phyloP scores from a whole-genome alignment of 2,113 vertebrate genomes.

The Thunnus maccoyii region DNA sequence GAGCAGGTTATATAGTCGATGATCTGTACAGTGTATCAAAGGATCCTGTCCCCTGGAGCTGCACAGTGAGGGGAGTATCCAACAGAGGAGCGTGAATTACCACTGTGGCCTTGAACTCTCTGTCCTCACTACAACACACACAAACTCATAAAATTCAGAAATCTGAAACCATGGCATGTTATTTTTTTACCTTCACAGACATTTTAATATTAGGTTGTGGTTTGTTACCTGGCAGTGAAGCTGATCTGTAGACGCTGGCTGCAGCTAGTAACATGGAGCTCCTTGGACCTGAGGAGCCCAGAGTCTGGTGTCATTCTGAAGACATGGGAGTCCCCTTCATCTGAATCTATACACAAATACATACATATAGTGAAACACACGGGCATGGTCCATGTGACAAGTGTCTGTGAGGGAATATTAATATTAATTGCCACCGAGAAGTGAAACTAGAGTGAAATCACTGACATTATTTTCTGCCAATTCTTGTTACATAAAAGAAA shows the following conservation, averaged over 20 bases:
- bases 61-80: slow-evolving; percentile 83
- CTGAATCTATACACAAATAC: slow-evolving; percentile 56
- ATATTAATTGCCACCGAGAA: background rate
- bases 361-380: slow-evolving; percentile 4
- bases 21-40: slow-evolving; percentile 59
- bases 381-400: background rate
- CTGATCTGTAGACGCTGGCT: slow-evolving; percentile 84
- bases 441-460: background rate
- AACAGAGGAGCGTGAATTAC: slow-evolving; percentile 86
- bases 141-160: background rate
- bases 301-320: slow-evolving; percentile 86
- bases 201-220: too few relatives aligned
- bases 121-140: slow-evolving; percentile 79
- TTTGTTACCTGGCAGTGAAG: slow-evolving; percentile 90
- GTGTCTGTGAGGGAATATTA: background rate
- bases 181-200: background rate
- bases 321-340: slow-evolving; percentile 40
- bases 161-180: background rate
- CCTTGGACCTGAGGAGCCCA: slow-evolving; percentile 83
- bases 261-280: slow-evolving; percentile 48
- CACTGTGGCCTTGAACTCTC: slow-evolving; percentile 79
- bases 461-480: background rate
- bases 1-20: background rate
- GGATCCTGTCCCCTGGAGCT: slow-evolving; percentile 86
- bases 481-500: too few relatives aligned